A percentile compares a stretch with the other conserved stretches of the same genome.
Conservation (phyloP, 1,140 invertebrate species). For the Apis florea region DNA sequence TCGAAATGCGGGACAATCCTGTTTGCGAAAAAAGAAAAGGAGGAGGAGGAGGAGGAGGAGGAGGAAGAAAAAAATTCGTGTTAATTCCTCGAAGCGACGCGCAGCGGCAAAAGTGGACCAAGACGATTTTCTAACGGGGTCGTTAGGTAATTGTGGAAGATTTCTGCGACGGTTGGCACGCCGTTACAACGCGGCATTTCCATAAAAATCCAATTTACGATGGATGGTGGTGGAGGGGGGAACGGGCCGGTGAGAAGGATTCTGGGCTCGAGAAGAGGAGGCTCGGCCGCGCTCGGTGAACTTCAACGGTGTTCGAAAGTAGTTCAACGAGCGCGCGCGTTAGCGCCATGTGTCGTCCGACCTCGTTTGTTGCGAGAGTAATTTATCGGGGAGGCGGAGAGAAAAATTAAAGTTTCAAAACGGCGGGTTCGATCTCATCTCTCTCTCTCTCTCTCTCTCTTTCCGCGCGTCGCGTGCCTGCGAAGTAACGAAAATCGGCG, state of each 20-base stretch:
- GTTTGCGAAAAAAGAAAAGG: neutral
- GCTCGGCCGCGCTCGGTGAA: neutral
- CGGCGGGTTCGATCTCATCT: constrained; percentile 26
- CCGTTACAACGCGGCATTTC: constrained; percentile 39
- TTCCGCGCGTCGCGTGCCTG: constrained; percentile 12
- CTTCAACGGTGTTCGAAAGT: constrained; percentile 49
- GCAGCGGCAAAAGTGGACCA: constrained; percentile 24
- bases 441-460: no score
- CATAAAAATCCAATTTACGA: constrained; percentile 48
- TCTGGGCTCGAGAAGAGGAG: neutral
- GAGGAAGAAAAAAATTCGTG: neutral
- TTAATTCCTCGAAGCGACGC: neutral
- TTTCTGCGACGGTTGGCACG: constrained; percentile 3
- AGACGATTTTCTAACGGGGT: constrained; percentile 37
- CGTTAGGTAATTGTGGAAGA: constrained; percentile 40
- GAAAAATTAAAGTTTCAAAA: constrained; percentile 50
- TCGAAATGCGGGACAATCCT: neutral
- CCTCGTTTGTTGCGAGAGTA: constrained; percentile 42
- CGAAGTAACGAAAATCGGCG: constrained; percentile 20
- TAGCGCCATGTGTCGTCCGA: constrained; percentile 44
- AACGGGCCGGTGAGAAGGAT: neutral
- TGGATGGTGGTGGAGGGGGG: neutral
- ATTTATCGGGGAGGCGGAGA: constrained; percentile 36
- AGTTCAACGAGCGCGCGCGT: constrained; percentile 38
- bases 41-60: no score